Conservation (phyloP, 2,113 vertebrate genomes). For the Aptenodytes forsteri region DNA sequence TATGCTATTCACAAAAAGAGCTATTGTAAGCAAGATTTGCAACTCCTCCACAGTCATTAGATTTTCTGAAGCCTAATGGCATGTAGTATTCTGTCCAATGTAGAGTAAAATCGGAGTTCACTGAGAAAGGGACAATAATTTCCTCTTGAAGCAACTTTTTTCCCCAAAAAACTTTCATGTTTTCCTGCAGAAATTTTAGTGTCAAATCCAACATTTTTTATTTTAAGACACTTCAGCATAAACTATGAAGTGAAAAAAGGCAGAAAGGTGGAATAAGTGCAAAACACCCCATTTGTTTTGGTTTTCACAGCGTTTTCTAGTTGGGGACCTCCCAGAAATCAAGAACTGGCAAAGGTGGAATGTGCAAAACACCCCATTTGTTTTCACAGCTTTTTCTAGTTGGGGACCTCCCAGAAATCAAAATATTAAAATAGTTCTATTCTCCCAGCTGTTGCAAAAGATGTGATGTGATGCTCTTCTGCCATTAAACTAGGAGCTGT, state of each 20-base stretch:
- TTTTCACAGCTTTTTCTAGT: too few species aligned
- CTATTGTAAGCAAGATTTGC: background rate
- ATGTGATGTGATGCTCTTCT: too few species aligned
- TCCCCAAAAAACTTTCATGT: background rate
- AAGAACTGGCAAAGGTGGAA: background rate
- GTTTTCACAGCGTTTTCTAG: background rate
- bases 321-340: background rate
- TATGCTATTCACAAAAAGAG: background rate
- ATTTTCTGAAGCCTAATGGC: background rate
- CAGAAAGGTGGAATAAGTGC: background rate
- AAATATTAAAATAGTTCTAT: too few species aligned
- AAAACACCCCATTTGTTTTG: background rate
- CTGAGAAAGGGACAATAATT: background rate
- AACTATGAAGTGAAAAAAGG: background rate
- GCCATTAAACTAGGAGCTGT: too few species aligned
- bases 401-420: too few species aligned
- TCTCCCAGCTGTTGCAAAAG: too few species aligned
- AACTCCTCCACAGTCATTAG: background rate
- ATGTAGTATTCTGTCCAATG: background rate
- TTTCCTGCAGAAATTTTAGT: background rate
- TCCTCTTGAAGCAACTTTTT: background rate
- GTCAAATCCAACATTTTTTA: background rate
- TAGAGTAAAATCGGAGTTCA: background rate
- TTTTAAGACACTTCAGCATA: background rate
- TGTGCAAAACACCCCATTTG: too few species aligned